A percentile compares a stretch with the other conserved stretches of the same genome.
Evolutionary conservation across 1,140 invertebrate species (phyloP).

Genomic region (Drosophila obscura): DNA sequence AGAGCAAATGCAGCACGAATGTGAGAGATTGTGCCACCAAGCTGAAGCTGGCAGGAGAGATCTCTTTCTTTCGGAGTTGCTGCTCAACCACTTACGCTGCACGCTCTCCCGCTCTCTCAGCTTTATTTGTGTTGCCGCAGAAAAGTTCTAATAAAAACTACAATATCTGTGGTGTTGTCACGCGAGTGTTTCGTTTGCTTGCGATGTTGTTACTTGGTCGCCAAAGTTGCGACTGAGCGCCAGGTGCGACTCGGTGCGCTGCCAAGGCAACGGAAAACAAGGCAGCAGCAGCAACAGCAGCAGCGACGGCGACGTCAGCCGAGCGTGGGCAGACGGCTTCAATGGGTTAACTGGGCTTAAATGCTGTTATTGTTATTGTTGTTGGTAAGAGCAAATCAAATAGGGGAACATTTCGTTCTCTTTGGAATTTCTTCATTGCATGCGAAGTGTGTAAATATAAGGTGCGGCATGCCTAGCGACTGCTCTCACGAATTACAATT

Average conservation of each 20-base stretch:
- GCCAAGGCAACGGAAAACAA: slow-evolving; percentile 43
- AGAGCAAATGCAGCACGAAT: slow-evolving; percentile 62
- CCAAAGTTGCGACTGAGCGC: slow-evolving; percentile 69
- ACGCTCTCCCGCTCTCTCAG: slow-evolving; percentile 5
- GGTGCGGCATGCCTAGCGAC: too few species aligned
- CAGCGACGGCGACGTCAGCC: slow-evolving; percentile 19
- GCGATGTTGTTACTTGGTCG: slow-evolving; percentile 64
- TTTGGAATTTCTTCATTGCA: too few species aligned
- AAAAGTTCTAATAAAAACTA: slow-evolving; percentile 49
- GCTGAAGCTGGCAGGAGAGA: slow-evolving; percentile 32
- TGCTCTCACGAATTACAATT: too few species aligned
- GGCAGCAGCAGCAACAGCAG: slow-evolving; percentile 10
- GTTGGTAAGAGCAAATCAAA: too few species aligned
- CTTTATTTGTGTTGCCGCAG: slow-evolving; percentile 31
- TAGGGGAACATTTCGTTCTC: too few species aligned
- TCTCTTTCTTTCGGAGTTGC: slow-evolving; percentile 10
- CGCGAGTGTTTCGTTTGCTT: slow-evolving; percentile 49
- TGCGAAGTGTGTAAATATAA: too few species aligned
- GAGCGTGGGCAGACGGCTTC: slow-evolving; percentile 49
- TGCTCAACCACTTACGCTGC: too few species aligned
- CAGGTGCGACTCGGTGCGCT: slow-evolving; percentile 63
- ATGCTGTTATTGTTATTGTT: slow-evolving; percentile 31
- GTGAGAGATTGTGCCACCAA: not conserved
- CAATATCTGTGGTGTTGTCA: slow-evolving; percentile 32
- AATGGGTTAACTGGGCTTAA: slow-evolving; percentile 69